Conservation (phyloP, 2,113 vertebrate genomes). For the Phrynosoma blainvillii region DNA sequence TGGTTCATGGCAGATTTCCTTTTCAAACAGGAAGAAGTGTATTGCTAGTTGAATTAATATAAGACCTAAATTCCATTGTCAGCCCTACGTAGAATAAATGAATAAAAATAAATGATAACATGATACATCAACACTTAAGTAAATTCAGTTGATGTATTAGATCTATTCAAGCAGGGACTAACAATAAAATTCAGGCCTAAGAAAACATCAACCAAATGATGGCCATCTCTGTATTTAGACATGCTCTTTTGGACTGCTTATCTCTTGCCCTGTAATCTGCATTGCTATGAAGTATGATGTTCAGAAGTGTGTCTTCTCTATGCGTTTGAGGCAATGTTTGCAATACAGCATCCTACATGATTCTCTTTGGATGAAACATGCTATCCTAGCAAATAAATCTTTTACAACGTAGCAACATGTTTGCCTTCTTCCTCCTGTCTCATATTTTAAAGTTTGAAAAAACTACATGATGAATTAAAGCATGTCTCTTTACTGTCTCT, state of each 20-base stretch:
- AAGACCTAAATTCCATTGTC: too few relatives aligned
- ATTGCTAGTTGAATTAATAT: too few relatives aligned
- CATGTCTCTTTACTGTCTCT: neutral
- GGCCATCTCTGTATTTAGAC: neutral
- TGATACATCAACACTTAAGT: neutral
- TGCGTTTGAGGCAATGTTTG: neutral
- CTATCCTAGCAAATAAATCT: neutral
- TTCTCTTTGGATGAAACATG: neutral
- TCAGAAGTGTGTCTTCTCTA: neutral
- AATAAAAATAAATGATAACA: neutral
- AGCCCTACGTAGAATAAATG: too few relatives aligned
- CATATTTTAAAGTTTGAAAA: conserved; percentile 9
- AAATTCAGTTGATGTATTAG: too few relatives aligned
- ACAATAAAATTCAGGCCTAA: neutral
- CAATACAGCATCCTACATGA: neutral
- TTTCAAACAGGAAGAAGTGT: neutral
- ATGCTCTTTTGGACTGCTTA: neutral
- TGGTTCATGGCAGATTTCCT: neutral
- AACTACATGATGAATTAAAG: conserved; percentile 1
- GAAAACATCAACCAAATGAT: neutral
- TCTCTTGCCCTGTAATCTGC: neutral
- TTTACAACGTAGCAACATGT: neutral
- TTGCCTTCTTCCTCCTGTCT: neutral
- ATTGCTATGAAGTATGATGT: neutral
- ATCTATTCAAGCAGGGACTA: too few relatives aligned